A percentile compares a stretch with the other conserved stretches of the same genome.
These are phyloP conservation scores for Apantesis nais DNA, from an alignment of 2,888 invertebrate genomes.

Conservation along the genomic window DNA sequence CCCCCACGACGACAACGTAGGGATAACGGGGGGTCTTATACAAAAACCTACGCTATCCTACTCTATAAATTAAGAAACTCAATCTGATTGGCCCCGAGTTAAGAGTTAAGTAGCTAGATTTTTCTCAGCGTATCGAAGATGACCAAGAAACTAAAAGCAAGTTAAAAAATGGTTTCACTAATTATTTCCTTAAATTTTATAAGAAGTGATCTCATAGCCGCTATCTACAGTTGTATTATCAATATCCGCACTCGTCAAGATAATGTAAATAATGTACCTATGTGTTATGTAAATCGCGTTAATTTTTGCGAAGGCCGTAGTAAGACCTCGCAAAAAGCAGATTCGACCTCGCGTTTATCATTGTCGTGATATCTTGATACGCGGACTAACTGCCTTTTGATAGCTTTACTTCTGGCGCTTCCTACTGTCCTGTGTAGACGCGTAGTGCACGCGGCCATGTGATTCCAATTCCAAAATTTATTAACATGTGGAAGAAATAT, in stretches of 20 bases:
- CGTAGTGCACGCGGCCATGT: constrained; percentile 29
- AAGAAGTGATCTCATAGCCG: constrained; percentile 60
- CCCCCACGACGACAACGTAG: too few species aligned
- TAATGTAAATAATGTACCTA: constrained; percentile 62
- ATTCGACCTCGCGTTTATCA: constrained; percentile 79
- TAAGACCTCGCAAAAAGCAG: constrained; percentile 77
- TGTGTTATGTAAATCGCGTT: constrained; percentile 77
- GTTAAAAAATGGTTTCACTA: constrained; percentile 23
- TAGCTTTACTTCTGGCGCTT: constrained; percentile 65
- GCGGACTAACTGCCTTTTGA: constrained; percentile 69
- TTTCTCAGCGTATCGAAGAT: not conserved
- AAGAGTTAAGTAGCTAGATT: not conserved
- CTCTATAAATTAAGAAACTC: not conserved
- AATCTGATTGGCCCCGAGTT: not conserved
- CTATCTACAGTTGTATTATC: constrained; percentile 62
- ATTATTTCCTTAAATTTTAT: constrained; percentile 63
- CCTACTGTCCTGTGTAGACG: constrained; percentile 58
- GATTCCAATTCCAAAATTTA: constrained; percentile 19
- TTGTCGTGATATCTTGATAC: constrained; percentile 75
- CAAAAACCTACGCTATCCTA: not conserved
- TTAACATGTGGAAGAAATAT: constrained; percentile 58
- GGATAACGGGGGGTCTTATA: too few species aligned
- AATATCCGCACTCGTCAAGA: constrained; percentile 60
- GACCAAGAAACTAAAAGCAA: not conserved
- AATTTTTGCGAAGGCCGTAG: constrained; percentile 77